Evolutionary conservation across 2,113 vertebrate genomes (phyloP).

Genomic region (Stomatorhinus ivindoensis): DNA sequence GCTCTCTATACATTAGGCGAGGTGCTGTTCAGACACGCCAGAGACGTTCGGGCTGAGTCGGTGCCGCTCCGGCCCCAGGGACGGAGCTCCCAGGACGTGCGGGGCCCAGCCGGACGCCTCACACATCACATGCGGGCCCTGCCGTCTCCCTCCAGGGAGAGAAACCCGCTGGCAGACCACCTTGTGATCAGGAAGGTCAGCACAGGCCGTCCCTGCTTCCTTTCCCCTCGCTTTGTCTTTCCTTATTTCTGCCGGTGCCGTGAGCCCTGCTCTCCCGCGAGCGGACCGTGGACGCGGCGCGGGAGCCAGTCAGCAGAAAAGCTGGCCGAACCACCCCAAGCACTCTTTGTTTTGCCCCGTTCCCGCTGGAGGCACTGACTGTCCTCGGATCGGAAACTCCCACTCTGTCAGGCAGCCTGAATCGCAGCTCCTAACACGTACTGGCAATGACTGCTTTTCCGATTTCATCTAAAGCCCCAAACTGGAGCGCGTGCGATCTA

Average conservation of each 20-base stretch:
- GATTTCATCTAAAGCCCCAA: constrained; percentile 35
- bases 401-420: not conserved
- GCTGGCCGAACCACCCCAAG: not conserved
- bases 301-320: not conserved
- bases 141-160: not conserved
- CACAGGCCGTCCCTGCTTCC: not conserved
- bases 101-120: not conserved
- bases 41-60: not conserved
- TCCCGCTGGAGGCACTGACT: not conserved
- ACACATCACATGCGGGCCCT: not conserved
- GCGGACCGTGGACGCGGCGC: not conserved
- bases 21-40: not conserved
- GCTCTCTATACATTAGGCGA: not conserved
- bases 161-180: not conserved
- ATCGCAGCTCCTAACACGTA: not conserved
- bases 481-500: constrained; percentile 30
- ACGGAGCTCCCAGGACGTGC: not conserved
- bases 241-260: not conserved
- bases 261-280: not conserved
- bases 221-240: not conserved
- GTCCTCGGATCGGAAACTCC: not conserved
- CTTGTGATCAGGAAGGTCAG: not conserved
- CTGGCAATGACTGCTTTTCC: constrained; percentile 20
- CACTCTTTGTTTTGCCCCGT: not conserved
- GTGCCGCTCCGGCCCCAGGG: not conserved